These are phyloP conservation scores for Mastomys coucha DNA, from an alignment of 2,113 vertebrate species.

Conservation along the genomic window DNA sequence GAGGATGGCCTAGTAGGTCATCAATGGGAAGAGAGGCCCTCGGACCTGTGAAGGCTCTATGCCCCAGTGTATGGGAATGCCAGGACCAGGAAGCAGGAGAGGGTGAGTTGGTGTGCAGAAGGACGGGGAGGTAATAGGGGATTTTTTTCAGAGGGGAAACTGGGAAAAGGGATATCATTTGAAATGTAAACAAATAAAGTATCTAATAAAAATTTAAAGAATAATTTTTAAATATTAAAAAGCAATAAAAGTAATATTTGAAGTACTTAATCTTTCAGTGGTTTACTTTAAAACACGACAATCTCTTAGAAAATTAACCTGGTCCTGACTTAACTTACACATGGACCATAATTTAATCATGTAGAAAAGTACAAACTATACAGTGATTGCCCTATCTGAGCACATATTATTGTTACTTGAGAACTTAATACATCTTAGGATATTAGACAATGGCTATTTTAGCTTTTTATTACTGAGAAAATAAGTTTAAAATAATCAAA, in stretches of 20 bases:
- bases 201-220: background rate
- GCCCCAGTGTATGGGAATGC: too few relatives aligned
- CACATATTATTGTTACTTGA: background rate
- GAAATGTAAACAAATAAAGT: too few relatives aligned
- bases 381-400: background rate
- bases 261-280: background rate
- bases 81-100: too few relatives aligned
- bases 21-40: too few relatives aligned
- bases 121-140: too few relatives aligned
- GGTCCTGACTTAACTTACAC: background rate
- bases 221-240: background rate
- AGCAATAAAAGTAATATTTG: background rate
- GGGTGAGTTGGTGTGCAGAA: too few relatives aligned
- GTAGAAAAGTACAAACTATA: background rate
- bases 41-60: too few relatives aligned
- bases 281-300: background rate
- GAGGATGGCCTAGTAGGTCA: too few relatives aligned
- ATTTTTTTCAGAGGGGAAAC: too few relatives aligned
- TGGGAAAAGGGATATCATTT: too few relatives aligned
- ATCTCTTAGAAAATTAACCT: background rate
- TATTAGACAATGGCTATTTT: background rate
- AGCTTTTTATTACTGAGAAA: background rate
- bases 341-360: background rate
- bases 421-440: background rate
- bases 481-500: background rate